Conservation (phyloP, 2,888 invertebrate genomes). For the Pedicia rivosa region DNA sequence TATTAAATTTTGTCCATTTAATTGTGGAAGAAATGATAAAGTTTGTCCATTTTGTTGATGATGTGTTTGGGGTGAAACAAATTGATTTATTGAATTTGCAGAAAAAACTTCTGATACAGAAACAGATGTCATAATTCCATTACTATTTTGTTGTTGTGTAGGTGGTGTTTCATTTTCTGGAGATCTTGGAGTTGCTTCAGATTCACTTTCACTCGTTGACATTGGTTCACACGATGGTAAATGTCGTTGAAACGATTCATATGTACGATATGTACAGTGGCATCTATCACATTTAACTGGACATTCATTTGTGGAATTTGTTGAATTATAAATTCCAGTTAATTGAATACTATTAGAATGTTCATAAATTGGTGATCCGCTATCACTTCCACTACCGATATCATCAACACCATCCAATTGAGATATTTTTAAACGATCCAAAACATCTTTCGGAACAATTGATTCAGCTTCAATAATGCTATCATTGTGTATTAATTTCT, state of each 20-base stretch:
- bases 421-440: constrained; percentile 33
- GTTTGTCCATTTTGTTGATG: constrained; percentile 7
- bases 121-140: constrained; percentile 4
- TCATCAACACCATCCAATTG: constrained; percentile 56
- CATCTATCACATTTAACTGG: constrained; percentile 74
- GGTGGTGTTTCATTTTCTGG: constrained; percentile 23
- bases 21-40: not conserved
- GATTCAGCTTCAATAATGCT: constrained; percentile 1
- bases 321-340: constrained; percentile 29
- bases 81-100: constrained; percentile 7
- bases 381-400: constrained; percentile 31
- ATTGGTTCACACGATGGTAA: constrained; percentile 60
- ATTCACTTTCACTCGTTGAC: constrained; percentile 68
- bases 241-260: constrained; percentile 66
- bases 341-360: constrained; percentile 18
- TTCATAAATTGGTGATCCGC: constrained; percentile 25
- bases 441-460: constrained; percentile 1
- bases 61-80: constrained; percentile 1
- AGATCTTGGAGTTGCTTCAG: constrained; percentile 42
- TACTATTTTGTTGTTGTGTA: constrained; percentile 5
- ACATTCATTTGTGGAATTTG: constrained; percentile 27
- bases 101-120: constrained; percentile 4
- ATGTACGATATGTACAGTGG: constrained; percentile 71
- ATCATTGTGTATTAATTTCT: constrained; percentile 16
- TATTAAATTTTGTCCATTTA: not conserved